Evolutionary conservation across 2,797 vertebrate species (phyloP).

Genomic region (Melanotaenia nigrans): DNA sequence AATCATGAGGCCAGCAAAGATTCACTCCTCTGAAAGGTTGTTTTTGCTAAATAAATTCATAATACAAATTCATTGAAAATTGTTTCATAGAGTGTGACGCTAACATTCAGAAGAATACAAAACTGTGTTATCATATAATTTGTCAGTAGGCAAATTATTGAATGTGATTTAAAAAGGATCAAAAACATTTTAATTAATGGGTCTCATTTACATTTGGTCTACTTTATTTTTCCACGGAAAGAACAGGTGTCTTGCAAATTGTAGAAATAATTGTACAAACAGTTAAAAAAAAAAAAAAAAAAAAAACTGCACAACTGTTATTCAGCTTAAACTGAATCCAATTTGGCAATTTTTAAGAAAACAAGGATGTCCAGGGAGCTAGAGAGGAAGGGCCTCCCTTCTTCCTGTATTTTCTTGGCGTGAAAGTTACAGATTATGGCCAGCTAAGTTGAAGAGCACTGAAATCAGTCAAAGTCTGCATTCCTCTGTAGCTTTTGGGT

Average conservation of each 20-base stretch:
- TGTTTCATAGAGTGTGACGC: background rate
- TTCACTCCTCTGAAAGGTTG: background rate
- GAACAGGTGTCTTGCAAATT: slow-evolving; percentile 11
- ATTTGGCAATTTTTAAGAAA: slow-evolving; percentile 47
- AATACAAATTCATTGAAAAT: background rate
- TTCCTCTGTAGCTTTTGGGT: slow-evolving; percentile 56
- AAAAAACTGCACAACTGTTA: slow-evolving; percentile 21
- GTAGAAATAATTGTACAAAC: background rate
- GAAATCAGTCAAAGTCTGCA: slow-evolving; percentile 62
- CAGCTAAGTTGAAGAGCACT: slow-evolving; percentile 65
- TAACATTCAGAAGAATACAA: background rate
- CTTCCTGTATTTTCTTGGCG: slow-evolving; percentile 58
- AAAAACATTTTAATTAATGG: background rate
- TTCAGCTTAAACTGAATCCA: slow-evolving; percentile 35
- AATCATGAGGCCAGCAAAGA: background rate
- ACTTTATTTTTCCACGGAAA: background rate
- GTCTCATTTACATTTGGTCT: background rate
- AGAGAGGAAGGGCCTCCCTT: slow-evolving; percentile 62
- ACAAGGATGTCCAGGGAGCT: slow-evolving; percentile 56
- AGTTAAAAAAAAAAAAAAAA: background rate
- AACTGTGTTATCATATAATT: background rate
- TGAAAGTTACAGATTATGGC: slow-evolving; percentile 58
- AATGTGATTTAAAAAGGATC: background rate
- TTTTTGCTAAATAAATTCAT: background rate
- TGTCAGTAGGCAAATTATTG: background rate